Base-by-base conservation (phyloP, 2,888 invertebrate species). In the Drosophila lutescens region DNA sequence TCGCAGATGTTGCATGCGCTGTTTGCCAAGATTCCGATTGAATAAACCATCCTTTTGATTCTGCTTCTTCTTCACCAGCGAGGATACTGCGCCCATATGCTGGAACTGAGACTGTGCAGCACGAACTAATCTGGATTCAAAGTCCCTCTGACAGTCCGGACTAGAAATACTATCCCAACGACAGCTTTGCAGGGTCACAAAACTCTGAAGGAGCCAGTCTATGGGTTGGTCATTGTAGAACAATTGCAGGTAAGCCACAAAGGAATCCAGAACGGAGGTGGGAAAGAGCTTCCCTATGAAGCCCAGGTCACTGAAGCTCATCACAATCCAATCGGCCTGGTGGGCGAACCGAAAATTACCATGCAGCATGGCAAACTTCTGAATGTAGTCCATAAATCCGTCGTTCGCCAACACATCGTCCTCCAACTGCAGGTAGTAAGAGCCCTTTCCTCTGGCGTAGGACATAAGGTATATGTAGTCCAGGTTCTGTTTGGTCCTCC, bases 401-500 rank as follows among this genome's bases (percentile, higher is more conserved):
- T 4, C n/a, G 15, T 50, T 50, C 0, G 73, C 32, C 6, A 5
- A 7, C 2, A 79, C 26, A 34, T 87, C 75, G 40, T 83, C 82
- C 23, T 77, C 86, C 30, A 83, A 56, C 30, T 83, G 82, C 2
- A 87, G 49, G 56, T 77, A 82, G 36, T 67, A 84, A 0, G 6
- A n/a, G 0, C 86, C 82, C 15, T 74, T 76, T 0, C 40, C 23
- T 2, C 34, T 41, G 2, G 77, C 82, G 57, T 87, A 82, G 1
- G 50, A 65, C 88, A 82, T 81, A 4, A 85, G 38, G 7, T 56
- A 76, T 38, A 78, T 63, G 15, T 73, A 84, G 58, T 87, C 88
- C 20, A 87, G 40, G 7, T 68, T 81, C 50, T 85, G 79, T 13
- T 87, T 87, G 10, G 63, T 71, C 20, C 81, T 65, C 82, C 76